Conservation (phyloP, 1,140 invertebrate species). For the Neodiprion fabricii region DNA sequence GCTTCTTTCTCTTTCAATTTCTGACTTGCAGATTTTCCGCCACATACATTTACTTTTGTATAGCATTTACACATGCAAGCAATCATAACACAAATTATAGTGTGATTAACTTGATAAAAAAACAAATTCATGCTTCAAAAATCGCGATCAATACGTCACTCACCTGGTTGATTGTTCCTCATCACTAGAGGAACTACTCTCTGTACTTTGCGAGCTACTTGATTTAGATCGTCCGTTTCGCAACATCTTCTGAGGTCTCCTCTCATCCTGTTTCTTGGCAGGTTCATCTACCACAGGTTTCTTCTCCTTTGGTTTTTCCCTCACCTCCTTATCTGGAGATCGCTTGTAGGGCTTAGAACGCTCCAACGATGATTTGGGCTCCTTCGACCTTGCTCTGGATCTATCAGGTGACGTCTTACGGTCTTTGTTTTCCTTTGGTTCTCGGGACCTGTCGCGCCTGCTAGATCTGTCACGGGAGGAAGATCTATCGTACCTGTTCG, state of each 20-base stretch:
- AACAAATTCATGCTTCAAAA: no score
- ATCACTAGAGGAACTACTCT: slow-evolving; percentile 56
- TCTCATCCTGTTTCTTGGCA: slow-evolving; percentile 41
- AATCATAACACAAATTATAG: no score
- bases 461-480: slow-evolving; percentile 54
- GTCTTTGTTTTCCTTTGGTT: slow-evolving; percentile 47
- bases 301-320: slow-evolving; percentile 39
- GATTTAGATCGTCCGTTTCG: slow-evolving; percentile 59
- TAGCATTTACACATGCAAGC: no score
- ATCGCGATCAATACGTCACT: slow-evolving; percentile 9
- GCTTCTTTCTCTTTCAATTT: slow-evolving; percentile 25
- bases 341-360: slow-evolving; percentile 44
- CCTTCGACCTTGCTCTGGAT: slow-evolving; percentile 40
- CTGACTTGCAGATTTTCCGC: no score
- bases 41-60: no score
- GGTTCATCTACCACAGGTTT: slow-evolving; percentile 45
- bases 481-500: slow-evolving; percentile 54
- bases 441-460: slow-evolving; percentile 51
- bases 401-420: slow-evolving; percentile 16
- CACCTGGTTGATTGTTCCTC: slow-evolving; percentile 48
- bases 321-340: slow-evolving; percentile 51
- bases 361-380: slow-evolving; percentile 44
- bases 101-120: no score
- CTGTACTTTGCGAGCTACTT: slow-evolving; percentile 59
- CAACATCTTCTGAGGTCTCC: slow-evolving; percentile 48